A percentile compares a stretch with the other conserved stretches of the same genome.
Conservation (phyloP, 2,113 vertebrate species). For the Gadus macrocephalus region DNA sequence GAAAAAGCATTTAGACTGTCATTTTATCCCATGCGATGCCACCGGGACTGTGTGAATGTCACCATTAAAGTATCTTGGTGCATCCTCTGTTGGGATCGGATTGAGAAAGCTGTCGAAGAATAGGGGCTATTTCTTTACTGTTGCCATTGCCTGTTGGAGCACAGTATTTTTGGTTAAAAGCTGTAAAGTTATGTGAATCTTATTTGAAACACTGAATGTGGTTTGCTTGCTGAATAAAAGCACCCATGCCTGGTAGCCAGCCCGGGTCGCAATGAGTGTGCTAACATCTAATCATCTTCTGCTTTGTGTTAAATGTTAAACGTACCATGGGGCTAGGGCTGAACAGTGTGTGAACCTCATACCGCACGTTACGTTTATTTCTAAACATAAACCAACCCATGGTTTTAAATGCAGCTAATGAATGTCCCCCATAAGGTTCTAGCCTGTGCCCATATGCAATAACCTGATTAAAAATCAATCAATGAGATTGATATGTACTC, state of each 20-base stretch:
- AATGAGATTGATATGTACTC: not conserved
- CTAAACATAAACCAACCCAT: too few species aligned
- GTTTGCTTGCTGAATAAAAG: too few species aligned
- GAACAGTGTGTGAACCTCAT: too few species aligned
- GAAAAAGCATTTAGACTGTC: slow-evolving; percentile 10
- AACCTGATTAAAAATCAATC: slow-evolving; percentile 24
- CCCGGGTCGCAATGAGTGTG: too few species aligned
- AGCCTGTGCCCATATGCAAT: not conserved
- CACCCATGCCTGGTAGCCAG: too few species aligned
- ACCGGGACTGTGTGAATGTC: not conserved
- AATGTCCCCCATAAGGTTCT: not conserved
- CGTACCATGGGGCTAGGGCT: too few species aligned
- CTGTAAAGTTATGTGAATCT: too few species aligned
- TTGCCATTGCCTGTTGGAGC: slow-evolving; percentile 23
- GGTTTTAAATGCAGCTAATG: too few species aligned
- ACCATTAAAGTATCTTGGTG: not conserved
- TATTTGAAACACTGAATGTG: too few species aligned
- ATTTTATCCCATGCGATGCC: slow-evolving; percentile 11
- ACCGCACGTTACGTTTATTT: too few species aligned
- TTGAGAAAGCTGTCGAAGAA: not conserved
- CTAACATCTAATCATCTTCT: too few species aligned
- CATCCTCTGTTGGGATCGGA: slow-evolving; percentile 17
- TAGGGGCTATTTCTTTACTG: slow-evolving; percentile 4
- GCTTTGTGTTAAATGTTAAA: too few species aligned
- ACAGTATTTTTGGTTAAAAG: slow-evolving; percentile 10